Conservation (phyloP, 2,797 vertebrate species). For the Melanotaenia maccullochi region DNA sequence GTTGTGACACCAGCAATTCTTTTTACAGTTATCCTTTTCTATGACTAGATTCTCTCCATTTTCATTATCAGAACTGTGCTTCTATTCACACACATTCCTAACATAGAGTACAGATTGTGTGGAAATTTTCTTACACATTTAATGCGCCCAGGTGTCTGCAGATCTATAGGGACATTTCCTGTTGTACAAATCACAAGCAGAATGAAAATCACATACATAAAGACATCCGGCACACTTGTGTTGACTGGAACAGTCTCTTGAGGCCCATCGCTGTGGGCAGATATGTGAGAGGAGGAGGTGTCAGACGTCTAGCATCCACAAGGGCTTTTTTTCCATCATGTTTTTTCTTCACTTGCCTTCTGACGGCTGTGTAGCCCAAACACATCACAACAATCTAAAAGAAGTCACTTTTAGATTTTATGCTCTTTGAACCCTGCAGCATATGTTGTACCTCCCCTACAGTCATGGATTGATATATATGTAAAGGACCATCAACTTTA, state of each 20-base stretch:
- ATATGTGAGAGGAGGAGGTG: constrained; percentile 49
- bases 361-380: constrained; percentile 12
- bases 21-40: not conserved
- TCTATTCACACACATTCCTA: too few relatives aligned
- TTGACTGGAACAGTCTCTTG: constrained; percentile 26
- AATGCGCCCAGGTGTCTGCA: not conserved
- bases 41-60: not conserved
- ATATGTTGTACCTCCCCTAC: not conserved
- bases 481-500: constrained; percentile 36
- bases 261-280: constrained; percentile 32
- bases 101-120: not conserved
- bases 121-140: not conserved
- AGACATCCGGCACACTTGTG: constrained; percentile 10
- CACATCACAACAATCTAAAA: constrained; percentile 10
- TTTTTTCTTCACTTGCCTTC: constrained; percentile 3
- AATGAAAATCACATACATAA: not conserved
- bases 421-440: not conserved
- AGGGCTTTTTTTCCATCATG: constrained; percentile 29
- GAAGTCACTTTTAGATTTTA: constrained; percentile 2
- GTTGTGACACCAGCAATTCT: not conserved
- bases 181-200: not conserved
- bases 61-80: too few relatives aligned
- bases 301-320: constrained; percentile 31
- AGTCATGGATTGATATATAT: constrained; percentile 10
- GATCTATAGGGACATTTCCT: not conserved